These are phyloP conservation scores for Alethe diademata DNA, from an alignment of 2,113 vertebrate species.

Conservation along the genomic window DNA sequence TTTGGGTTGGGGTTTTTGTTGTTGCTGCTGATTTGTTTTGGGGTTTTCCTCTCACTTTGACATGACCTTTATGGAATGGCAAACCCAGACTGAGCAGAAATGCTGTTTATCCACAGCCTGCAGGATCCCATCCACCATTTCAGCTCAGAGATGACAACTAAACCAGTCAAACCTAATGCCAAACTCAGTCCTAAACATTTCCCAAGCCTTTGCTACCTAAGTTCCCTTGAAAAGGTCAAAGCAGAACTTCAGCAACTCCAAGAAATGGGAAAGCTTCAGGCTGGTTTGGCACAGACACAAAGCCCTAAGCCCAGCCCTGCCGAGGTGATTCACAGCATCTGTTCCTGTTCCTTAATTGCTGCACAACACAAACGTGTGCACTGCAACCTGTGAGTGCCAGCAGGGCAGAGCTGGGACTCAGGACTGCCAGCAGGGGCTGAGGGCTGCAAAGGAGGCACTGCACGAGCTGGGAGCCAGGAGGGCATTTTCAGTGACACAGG, in stretches of 20 bases:
- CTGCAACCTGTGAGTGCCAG: not conserved
- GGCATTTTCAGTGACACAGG: not conserved
- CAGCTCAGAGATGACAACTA: not conserved
- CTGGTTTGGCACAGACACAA: not conserved
- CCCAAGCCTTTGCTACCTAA: not conserved
- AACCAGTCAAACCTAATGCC: not conserved
- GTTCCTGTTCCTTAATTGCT: not conserved
- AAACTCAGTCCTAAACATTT: not conserved
- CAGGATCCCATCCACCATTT: not conserved
- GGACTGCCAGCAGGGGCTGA: fast-evolving
- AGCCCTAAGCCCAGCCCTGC: fast-evolving
- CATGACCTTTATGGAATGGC: not conserved
- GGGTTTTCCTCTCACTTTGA: not conserved
- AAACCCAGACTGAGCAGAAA: not conserved
- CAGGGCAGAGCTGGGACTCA: not conserved
- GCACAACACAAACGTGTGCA: not conserved
- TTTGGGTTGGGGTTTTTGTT: not conserved
- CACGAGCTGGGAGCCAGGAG: not conserved
- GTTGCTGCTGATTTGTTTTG: not conserved
- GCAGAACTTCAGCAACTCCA: not conserved
- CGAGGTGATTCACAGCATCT: not conserved
- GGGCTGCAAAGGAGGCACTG: fast-evolving
- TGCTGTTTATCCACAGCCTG: not conserved
- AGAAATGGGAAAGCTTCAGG: fast-evolving
- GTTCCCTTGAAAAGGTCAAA: constrained; percentile 28